phyloP scores from a whole-genome alignment of 1,140 invertebrate genomes.

The Lasioglossum baleicum region DNA sequence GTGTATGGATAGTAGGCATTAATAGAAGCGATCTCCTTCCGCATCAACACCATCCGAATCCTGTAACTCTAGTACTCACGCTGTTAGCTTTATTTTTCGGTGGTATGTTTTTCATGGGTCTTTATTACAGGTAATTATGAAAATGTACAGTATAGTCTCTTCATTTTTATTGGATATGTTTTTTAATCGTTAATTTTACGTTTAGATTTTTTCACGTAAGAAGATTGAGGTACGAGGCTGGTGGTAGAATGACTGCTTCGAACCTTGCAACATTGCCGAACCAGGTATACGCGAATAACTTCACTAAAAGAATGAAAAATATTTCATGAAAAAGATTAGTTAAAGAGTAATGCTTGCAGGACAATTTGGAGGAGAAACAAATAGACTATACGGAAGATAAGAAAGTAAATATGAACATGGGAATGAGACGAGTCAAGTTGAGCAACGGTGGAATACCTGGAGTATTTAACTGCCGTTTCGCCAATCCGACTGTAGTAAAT shows the following conservation, averaged over 20 bases:
- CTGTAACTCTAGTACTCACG: conserved; percentile 82
- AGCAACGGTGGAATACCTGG: conserved; percentile 86
- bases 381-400: conserved; percentile 69
- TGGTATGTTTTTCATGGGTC: conserved; percentile 90
- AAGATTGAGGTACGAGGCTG: conserved; percentile 84
- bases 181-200: neutral
- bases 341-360: conserved; percentile 55
- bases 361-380: conserved; percentile 72
- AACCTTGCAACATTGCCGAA: conserved; percentile 70
- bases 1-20: conserved; percentile 85
- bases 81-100: conserved; percentile 83
- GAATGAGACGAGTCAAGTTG: conserved; percentile 72
- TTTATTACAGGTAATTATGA: conserved; percentile 87
- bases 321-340: neutral
- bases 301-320: neutral
- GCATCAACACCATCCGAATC: conserved; percentile 70
- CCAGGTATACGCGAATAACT: conserved; percentile 58
- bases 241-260: conserved; percentile 79
- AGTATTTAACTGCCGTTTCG: conserved; percentile 93
- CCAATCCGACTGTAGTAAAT: conserved; percentile 83
- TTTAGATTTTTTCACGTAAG: conserved; percentile 85
- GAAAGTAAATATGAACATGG: conserved; percentile 65
- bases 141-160: neutral
- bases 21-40: conserved; percentile 70
- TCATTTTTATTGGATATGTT: neutral